Evolutionary conservation across 2,797 vertebrate genomes (phyloP).

Genomic region (Chaetophractus vellerosus): DNA sequence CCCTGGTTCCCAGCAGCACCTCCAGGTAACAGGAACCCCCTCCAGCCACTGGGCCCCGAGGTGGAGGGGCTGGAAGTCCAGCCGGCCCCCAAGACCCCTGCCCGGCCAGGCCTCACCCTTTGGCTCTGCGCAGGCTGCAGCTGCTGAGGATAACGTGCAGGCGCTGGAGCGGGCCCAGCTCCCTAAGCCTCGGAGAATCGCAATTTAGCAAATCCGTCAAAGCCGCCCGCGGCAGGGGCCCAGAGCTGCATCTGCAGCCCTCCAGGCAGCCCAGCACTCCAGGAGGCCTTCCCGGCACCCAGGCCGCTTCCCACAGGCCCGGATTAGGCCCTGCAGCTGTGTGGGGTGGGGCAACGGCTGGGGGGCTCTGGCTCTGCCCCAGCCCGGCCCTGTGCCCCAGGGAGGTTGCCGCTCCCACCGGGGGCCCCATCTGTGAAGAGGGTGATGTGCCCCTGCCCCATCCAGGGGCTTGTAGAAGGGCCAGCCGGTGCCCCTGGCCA

Average conservation of each 20-base stretch:
- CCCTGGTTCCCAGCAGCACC: not conserved
- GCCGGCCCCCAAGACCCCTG: not conserved
- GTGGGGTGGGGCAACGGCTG: not conserved
- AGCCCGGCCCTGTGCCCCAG: not conserved
- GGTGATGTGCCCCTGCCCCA: not conserved
- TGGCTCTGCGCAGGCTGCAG: slow-evolving; percentile 69
- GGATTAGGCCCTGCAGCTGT: slow-evolving; percentile 78
- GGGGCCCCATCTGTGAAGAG: not conserved
- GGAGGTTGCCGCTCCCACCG: not conserved
- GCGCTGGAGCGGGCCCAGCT: slow-evolving; percentile 67
- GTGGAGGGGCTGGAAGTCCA: not conserved
- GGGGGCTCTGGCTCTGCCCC: not conserved
- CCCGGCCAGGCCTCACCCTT: not conserved
- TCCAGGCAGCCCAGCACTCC: not conserved
- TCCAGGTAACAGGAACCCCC: not conserved
- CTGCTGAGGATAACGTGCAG: slow-evolving; percentile 65
- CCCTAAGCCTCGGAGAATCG: slow-evolving; percentile 73
- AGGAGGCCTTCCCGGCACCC: not conserved
- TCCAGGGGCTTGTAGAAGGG: accelerated
- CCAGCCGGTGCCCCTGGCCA: not conserved
- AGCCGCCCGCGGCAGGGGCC: slow-evolving; percentile 27
- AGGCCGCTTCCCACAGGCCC: slow-evolving; percentile 74
- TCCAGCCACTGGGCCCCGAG: not conserved
- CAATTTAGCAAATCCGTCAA: slow-evolving; percentile 64
- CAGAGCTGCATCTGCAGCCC: slow-evolving; percentile 41